Conservation (phyloP, 2,888 invertebrate genomes). For the Latheticus oryzae region DNA sequence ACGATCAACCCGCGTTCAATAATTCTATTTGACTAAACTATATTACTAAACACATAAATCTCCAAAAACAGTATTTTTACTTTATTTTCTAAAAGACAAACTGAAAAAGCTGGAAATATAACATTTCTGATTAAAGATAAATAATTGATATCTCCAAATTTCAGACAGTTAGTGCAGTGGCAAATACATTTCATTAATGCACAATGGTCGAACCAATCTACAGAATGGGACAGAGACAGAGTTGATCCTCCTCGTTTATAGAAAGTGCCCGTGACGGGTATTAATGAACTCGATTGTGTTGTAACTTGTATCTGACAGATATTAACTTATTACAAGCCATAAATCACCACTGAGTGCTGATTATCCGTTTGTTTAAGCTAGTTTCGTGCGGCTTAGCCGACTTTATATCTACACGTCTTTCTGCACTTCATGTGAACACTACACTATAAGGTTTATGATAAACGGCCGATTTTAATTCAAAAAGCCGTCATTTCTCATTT, state of each 20-base stretch:
- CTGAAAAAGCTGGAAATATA: too few species aligned
- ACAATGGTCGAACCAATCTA: slow-evolving; percentile 41
- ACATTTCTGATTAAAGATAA: too few species aligned
- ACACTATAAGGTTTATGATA: slow-evolving; percentile 46
- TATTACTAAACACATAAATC: too few species aligned
- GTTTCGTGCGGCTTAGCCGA: slow-evolving; percentile 39
- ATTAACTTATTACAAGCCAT: slow-evolving; percentile 61
- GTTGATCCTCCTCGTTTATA: slow-evolving; percentile 41
- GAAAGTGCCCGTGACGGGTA: slow-evolving; percentile 54
- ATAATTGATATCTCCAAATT: too few species aligned
- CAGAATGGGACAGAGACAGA: slow-evolving; percentile 42
- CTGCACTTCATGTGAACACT: slow-evolving; percentile 24
- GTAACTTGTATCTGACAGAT: slow-evolving; percentile 61
- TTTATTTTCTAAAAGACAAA: too few species aligned
- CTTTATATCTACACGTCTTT: slow-evolving; percentile 33
- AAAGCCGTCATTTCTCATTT: slow-evolving; percentile 43
- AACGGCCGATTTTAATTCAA: slow-evolving; percentile 56
- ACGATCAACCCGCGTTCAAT: slow-evolving; percentile 26
- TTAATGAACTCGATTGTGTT: slow-evolving; percentile 60
- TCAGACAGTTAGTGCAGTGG: slow-evolving; percentile 16
- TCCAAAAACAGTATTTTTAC: too few species aligned
- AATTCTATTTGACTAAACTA: slow-evolving; percentile 25
- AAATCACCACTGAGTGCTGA: slow-evolving; percentile 60
- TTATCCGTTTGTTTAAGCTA: slow-evolving; percentile 58
- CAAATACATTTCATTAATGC: slow-evolving; percentile 39